Base-by-base conservation (phyloP, 2,113 vertebrate genomes). In the Telmatochromis brachygnathus region DNA sequence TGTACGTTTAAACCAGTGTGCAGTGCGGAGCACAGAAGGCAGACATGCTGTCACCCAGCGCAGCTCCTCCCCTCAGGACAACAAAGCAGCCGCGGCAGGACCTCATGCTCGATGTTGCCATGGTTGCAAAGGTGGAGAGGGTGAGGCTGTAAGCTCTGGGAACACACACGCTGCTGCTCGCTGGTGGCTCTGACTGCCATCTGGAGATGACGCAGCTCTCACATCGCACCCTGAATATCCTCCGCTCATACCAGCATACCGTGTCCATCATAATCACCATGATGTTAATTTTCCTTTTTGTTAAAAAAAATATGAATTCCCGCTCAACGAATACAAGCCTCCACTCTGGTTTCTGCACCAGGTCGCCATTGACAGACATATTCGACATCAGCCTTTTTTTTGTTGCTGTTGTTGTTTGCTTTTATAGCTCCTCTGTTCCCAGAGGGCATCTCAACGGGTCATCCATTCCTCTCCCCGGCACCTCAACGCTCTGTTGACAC, bases 111-210 rank as follows among this genome's bases (percentile, higher is more conserved):
- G 6, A 68, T 37, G 96, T 96, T 97, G 95, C 96, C 94, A 97
- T 97, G 96, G 96, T 94, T 97, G 94, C 96, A 94, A 93, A 96
- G 95, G 95, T 96, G 95, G 92, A 96, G 90, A 93, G 95, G 95
- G 95, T 92, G 94, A 94, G 90, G 94, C 94, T 88, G 89, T 30
- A 58, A 84, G 91, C 87, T 86, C 81, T 81, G 87, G 28, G 73
- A 86, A 88, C 84, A 62, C 79, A 73, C 77, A 85, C 37, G 4
- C 49, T 37, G 53, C 85, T 62, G 77, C 87, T 88, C 54, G 19
- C 84, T 88, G 83, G 85, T 87, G 87, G 92, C 88, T 93, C 82
- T 82, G 84, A 91, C 88, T 87, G 91, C 93, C 92, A 91, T 94
- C 94, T 96, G 95, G 87, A 91, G 90, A 93, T 94, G 94, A 95